Evolutionary conservation across 1,140 invertebrate genomes (phyloP), one percentile per base, ranked within the genome.

Genomic region (Drosophila watanabei): DNA sequence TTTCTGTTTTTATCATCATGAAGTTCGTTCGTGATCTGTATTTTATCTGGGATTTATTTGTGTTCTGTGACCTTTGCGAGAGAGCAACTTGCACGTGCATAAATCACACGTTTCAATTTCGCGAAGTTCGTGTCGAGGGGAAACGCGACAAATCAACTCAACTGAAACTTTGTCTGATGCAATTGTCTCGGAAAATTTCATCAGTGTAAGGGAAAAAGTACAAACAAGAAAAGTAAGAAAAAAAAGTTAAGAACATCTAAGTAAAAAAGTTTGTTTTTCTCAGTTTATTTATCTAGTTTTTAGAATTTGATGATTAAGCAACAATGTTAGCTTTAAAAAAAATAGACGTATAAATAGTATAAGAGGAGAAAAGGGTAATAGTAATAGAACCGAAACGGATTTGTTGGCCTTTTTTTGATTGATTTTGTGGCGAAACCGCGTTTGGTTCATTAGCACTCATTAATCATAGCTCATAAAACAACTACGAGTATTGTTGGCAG

Each of bases 81-180:
- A 41, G 35, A 72, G 39, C 11, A 59, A 72, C 16, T 24, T 51
- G n/a, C 70, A 41, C 30, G 35, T 72, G 68, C 68, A 72, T 72
- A 72, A 60, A 72, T 73, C 69, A 72, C 43, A 51, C 37, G 69
- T 73, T 73, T 48, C 45, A 60, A 60, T 43, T 72, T 73, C 68
- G 70, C 54, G 56, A 43, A 73, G 70, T 73, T 73, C 70, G 70
- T 73, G 70, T 52, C 33, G 43, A 35, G 57, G 43, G 32, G 37
- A 65, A 57, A 37, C 33, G 52, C 52, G 52, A 37, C 48, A 63
- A 63, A 20, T 57, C 61, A 63, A 63, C 32, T 57, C 61, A 68
- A 28, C 35, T 68, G 9, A 51, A 72, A 60, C 70, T 37, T 73
- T 73, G 45, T 35, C 70, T 73, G 70, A 73, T 73, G 70, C 69